Conservation (phyloP, 2,888 invertebrate genomes). For the Ophioninae sp. region DNA sequence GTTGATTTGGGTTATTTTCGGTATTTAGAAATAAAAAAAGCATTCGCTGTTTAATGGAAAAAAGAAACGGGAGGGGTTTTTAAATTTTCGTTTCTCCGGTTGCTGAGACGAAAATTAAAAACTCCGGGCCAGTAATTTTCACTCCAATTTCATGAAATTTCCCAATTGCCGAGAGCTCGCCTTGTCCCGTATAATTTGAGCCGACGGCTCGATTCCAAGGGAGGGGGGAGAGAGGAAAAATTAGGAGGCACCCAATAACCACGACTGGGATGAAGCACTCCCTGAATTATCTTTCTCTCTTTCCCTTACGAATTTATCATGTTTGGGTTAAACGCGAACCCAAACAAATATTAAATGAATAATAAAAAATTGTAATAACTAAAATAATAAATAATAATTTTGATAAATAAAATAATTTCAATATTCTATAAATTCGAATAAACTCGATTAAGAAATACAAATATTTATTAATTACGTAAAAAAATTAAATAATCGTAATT, state of each 20-base stretch:
- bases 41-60: no score
- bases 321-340: no score
- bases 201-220: conserved; percentile 32
- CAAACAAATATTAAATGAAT: no score
- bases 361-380: no score
- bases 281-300: conserved; percentile 27
- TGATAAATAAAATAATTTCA: no score
- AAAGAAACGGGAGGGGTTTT: not conserved
- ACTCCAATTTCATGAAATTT: conserved; percentile 69
- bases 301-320: not conserved
- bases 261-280: conserved; percentile 36
- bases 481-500: not conserved
- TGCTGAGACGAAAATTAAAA: conserved; percentile 64
- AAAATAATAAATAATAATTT: no score
- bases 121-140: conserved; percentile 66
- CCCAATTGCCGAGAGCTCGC: conserved; percentile 63
- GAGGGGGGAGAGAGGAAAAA: conserved; percentile 33
- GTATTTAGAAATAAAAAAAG: no score
- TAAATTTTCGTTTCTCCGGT: conserved; percentile 56
- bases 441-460: no score
- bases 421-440: no score
- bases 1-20: no score
- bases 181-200: conserved; percentile 63
- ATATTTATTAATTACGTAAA: no score
- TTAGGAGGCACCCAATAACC: conserved; percentile 40